Evolutionary conservation across 1,140 invertebrate genomes (phyloP), one percentile per base, ranked within the genome.

Genomic region (Diabrotica undecimpunctata): DNA sequence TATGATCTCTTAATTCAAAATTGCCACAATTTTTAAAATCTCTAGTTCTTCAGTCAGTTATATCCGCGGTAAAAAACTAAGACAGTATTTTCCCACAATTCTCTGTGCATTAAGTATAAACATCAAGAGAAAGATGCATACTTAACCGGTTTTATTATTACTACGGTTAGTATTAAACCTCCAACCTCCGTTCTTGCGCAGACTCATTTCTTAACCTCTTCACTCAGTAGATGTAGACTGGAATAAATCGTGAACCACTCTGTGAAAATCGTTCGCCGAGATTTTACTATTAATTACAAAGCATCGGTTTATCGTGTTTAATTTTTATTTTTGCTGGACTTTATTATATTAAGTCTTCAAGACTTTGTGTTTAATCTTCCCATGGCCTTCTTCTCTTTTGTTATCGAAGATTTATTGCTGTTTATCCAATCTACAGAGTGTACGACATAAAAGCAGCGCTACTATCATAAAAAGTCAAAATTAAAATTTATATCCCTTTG

Each of bases 41-140:
- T 4, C n/a, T 4, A 25, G 25, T 25, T 25, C 25, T 25, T 25
- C 4, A 1, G 25, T 4, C 1, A 25, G 25, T 25, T 25, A 25
- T 25, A 25, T 25, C 25, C 1, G 25, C 25, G 25, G 25, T 63
- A 64, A 69, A 66, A 69, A 61, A 51, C 54, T 65, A 69, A 67
- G 66, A 69, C 62, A 46, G 39, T 52, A 72, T 72, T 74, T 74
- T 74, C 73, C 72, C 73, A 74, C 71, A 72, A 64, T 75, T 72
- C 68, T 66, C 63, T 67, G 66, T 64, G 64, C 66, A 72, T 67
- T 72, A 70, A 67, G 62, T 59, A 67, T 66, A 37, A 66, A 60
- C 55, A 55, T 61, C 36, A 41, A 37, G 41, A 61, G 55, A 68
- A 72, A 66, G 67, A 68, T 67, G 66, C 66, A 64, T 61, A 64